These are phyloP conservation scores for Pterois miles DNA, from an alignment of 2,797 vertebrate species.

Conservation along the genomic window DNA sequence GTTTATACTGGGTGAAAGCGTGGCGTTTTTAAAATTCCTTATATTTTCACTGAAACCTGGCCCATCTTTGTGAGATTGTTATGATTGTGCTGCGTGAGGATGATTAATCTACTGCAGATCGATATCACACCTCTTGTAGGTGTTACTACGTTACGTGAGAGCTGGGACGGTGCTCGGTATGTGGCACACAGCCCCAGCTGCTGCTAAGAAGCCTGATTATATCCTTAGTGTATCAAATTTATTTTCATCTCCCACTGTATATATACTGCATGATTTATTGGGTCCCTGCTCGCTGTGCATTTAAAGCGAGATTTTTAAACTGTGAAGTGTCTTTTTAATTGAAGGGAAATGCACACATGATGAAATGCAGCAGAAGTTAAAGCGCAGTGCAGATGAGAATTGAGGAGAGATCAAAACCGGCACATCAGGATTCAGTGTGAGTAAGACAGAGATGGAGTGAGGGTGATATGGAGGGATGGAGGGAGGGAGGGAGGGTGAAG, in stretches of 20 bases:
- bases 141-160: constrained; percentile 4
- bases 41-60: neutral
- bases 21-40: neutral
- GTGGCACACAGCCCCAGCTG: neutral
- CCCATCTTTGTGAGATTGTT: neutral
- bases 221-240: neutral
- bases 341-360: constrained; percentile 24
- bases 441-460: constrained; percentile 28
- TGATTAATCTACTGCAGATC: constrained; percentile 36
- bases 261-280: neutral
- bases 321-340: constrained; percentile 4
- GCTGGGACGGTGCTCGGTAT: neutral
- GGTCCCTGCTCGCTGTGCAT: neutral
- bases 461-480: neutral
- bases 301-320: neutral
- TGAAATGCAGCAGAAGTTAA: constrained; percentile 58
- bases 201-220: neutral
- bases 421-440: constrained; percentile 65
- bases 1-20: neutral
- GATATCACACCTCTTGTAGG: neutral
- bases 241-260: constrained; percentile 13
- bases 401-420: constrained; percentile 68
- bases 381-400: constrained; percentile 78
- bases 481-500: constrained; percentile 29
- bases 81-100: neutral